A percentile compares a stretch with the other conserved stretches of the same genome.
Evolutionary conservation across 2,113 vertebrate species (phyloP).

Genomic region (Coptodon bakossiorum): DNA sequence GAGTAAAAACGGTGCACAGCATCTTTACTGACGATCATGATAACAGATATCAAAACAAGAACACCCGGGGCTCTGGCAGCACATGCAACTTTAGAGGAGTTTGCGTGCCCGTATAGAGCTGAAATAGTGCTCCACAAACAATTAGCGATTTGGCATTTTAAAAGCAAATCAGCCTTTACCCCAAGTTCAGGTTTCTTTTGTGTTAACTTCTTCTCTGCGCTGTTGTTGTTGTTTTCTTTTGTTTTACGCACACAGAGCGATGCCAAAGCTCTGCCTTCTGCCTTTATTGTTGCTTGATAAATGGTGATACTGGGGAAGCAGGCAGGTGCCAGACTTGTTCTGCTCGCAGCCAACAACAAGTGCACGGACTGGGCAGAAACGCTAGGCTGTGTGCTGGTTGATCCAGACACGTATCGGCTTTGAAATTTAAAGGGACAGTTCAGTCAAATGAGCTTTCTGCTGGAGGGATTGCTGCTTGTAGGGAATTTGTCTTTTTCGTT

Average conservation of each 20-base stretch:
- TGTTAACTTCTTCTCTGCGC: neutral
- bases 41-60: neutral
- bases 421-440: slow-evolving; percentile 34
- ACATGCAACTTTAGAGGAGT: neutral
- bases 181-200: neutral
- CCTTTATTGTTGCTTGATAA: slow-evolving; percentile 26
- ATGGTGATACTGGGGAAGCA: slow-evolving; percentile 34
- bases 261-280: slow-evolving; percentile 10
- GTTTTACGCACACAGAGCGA: slow-evolving; percentile 8
- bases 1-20: neutral
- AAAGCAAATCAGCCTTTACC: neutral
- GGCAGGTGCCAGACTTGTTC: slow-evolving; percentile 52
- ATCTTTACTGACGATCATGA: neutral
- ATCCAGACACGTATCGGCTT: slow-evolving; percentile 11
- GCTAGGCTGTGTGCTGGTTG: neutral
- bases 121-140: neutral
- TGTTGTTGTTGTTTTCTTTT: neutral
- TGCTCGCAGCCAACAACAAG: slow-evolving; percentile 21
- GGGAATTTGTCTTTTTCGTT: slow-evolving; percentile 1
- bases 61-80: neutral
- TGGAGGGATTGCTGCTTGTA: neutral
- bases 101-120: neutral
- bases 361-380: slow-evolving; percentile 7
- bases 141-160: neutral
- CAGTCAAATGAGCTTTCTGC: neutral